Conservation (phyloP, 2,797 vertebrate species). For the Pangasius sanitwongsei region DNA sequence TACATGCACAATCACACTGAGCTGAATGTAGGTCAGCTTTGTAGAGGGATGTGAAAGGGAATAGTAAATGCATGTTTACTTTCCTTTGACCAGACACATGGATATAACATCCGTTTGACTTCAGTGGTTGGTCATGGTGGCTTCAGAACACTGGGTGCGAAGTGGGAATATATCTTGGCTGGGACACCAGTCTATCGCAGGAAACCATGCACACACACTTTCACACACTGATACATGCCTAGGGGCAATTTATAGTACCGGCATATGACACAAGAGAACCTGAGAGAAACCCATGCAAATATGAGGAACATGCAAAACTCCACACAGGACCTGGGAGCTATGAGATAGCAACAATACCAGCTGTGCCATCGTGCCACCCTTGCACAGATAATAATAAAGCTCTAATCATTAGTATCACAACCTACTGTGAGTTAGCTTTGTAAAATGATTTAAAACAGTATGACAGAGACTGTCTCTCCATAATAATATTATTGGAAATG, state of each 20-base stretch:
- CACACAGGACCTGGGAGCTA: neutral
- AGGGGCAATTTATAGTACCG: neutral
- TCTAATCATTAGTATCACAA: neutral
- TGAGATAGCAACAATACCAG: neutral
- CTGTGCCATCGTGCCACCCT: neutral
- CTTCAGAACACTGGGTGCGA: neutral
- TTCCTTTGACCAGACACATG: neutral
- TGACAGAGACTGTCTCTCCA: neutral
- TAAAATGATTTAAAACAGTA: neutral
- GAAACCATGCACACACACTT: neutral
- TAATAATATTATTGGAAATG: neutral
- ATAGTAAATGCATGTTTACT: constrained; percentile 59
- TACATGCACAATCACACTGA: constrained; percentile 26
- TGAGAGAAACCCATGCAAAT: neutral
- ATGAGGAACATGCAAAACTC: neutral
- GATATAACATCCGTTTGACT: neutral
- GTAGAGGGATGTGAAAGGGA: constrained; percentile 69
- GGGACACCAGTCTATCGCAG: neutral
- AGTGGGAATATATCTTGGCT: neutral
- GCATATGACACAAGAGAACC: neutral
- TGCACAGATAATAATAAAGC: neutral
- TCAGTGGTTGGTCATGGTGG: constrained; percentile 1
- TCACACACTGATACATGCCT: neutral
- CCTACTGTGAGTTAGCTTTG: neutral
- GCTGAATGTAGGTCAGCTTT: constrained; percentile 74